Evolutionary conservation across 2,797 vertebrate genomes (phyloP).

Genomic region (Neosalanx taihuensis): DNA sequence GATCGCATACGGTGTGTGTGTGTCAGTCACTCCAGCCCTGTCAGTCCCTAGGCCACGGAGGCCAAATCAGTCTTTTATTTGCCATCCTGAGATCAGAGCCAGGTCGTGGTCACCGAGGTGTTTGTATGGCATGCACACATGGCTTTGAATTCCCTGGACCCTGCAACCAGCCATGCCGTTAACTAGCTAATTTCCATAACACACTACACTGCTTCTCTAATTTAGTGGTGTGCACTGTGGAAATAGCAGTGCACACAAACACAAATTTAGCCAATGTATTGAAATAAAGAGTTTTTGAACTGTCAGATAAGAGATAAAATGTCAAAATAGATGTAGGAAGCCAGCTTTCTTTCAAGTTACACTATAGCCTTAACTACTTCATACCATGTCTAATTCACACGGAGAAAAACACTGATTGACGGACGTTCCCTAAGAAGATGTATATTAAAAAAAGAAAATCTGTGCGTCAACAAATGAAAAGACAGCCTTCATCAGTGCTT

Average conservation of each 20-base stretch:
- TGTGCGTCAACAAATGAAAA: no score
- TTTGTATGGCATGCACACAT: conserved; percentile 52
- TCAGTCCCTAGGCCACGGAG: conserved; percentile 39
- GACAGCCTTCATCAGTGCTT: no score
- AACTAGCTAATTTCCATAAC: conserved; percentile 45
- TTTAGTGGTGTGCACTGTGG: conserved; percentile 24
- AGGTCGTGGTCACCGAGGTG: conserved; percentile 39
- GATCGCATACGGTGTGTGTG: conserved; percentile 51
- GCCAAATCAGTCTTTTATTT: conserved; percentile 69
- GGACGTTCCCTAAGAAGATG: no score
- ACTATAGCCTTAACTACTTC: no score
- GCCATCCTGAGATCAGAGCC: conserved; percentile 54
- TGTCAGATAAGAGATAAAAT: neutral
- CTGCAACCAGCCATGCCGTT: conserved; percentile 46
- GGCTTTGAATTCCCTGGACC: conserved; percentile 38
- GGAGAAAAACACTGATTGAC: no score
- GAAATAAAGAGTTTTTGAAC: neutral
- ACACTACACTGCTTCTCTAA: conserved; percentile 17
- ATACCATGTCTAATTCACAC: no score
- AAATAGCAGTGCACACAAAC: conserved; percentile 8
- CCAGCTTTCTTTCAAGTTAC: no score
- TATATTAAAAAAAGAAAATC: no score
- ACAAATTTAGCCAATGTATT: conserved; percentile 10
- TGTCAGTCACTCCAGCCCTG: conserved; percentile 45
- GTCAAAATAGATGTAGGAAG: neutral